Evolutionary conservation across 2,888 invertebrate species (phyloP), one percentile per base, ranked within the genome.

Genomic region (Barypeithes pellucidus): DNA sequence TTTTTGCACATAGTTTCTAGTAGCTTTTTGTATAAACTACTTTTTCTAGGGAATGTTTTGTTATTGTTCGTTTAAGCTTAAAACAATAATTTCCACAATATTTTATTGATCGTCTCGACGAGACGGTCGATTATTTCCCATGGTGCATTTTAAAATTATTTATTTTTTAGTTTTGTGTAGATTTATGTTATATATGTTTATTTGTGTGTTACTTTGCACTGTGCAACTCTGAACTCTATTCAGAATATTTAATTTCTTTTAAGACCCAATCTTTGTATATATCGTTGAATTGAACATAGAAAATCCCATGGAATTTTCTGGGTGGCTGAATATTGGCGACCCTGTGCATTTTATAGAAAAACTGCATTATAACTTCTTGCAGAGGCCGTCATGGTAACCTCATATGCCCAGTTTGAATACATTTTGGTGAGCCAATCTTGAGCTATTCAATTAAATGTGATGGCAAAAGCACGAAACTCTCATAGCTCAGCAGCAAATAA

Each of bases 151-250:
- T 61, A 61, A 43, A 60, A 22, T 66, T 66, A 66, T 66, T 66
- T 66, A 66, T 66, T 66, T 43, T 57, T 66, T 57, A 66, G 65
- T 52, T 54, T 41, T 66, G 9, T 24, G 36, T 66, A 43, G 57
- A 57, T 66, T 47, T 45, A 54, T 66, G 54, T 66, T 52, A 39
- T 66, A 66, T 24, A 66, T 57, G 43, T 66, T 57, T 66, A 66
- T 66, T 57, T 24, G 29, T 39, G 24, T 66, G 22, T 36, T 22
- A 43, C 33, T 66, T 66, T 66, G 52, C 39, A 8, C 33, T 36
- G 36, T 57, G 54, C 54, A 33, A 57, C 33, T 33, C 54, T 33
- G 54, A 54, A 14, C 5, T 54, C 22, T 50, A 45, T 50, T 50
- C 20, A 47, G 12, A 50, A n/a, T 50, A 12, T 47, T 18, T 18